Conservation (phyloP, 2,888 invertebrate species). For the Drosophila neonasuta region DNA sequence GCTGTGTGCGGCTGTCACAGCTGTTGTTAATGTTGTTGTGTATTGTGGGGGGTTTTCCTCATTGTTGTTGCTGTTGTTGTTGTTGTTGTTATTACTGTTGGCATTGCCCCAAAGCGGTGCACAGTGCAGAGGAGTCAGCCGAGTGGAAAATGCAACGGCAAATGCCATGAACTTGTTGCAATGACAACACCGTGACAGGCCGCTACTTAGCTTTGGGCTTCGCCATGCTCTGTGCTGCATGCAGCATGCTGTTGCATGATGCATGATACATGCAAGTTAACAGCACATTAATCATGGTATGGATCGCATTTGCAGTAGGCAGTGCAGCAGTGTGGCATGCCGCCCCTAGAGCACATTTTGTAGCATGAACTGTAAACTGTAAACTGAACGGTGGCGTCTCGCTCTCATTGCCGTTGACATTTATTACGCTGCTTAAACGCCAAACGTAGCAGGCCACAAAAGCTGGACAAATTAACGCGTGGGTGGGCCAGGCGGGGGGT, state of each 20-base stretch:
- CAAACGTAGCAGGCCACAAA: conserved; percentile 49
- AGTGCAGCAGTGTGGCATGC: conserved; percentile 2
- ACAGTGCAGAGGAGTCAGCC: conserved; percentile 54
- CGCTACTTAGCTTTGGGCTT: conserved; percentile 55
- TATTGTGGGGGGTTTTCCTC: neutral
- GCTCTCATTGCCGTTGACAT: conserved; percentile 58
- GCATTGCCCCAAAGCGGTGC: conserved; percentile 45
- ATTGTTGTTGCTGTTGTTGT: conserved; percentile 17
- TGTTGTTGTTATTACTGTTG: conserved; percentile 25
- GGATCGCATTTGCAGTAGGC: conserved; percentile 41
- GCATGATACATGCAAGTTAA: conserved; percentile 59
- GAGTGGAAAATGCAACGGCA: conserved; percentile 62
- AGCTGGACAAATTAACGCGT: conserved; percentile 71
- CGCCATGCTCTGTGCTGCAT: conserved; percentile 30
- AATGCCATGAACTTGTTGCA: conserved; percentile 71
- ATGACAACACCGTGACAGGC: conserved; percentile 60
- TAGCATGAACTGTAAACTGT: conserved; percentile 11
- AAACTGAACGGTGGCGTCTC: conserved; percentile 17
- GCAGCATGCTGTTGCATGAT: conserved; percentile 38
- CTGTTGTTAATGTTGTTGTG: conserved; percentile 44
- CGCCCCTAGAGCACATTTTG: conserved; percentile 28
- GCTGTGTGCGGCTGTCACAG: conserved; percentile 54
- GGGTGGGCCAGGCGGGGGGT: conserved; percentile 34
- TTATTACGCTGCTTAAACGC: conserved; percentile 69
- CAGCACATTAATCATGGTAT: conserved; percentile 71